Evolutionary conservation across 1,140 invertebrate genomes (phyloP), one percentile per base, ranked within the genome.

Genomic region (Leucophenga varia): DNA sequence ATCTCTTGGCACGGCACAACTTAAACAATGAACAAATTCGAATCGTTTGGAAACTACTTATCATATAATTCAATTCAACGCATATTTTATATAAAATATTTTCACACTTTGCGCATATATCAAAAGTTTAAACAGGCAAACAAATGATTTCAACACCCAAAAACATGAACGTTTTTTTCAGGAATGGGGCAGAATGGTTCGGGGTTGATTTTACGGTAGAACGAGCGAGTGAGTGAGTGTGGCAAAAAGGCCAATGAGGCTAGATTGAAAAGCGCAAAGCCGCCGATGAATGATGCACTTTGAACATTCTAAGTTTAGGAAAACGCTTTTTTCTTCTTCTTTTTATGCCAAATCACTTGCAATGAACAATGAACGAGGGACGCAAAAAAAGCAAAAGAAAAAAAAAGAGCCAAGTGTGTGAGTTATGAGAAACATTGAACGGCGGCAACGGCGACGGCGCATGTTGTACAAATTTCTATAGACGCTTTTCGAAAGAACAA

Each of bases 31-130:
- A n/a, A n/a, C n/a, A n/a, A n/a, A n/a, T n/a, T n/a, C n/a, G n/a
- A n/a, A n/a, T n/a, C n/a, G n/a, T n/a, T n/a, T n/a, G n/a, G n/a
- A n/a, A n/a, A n/a, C n/a, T n/a, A n/a, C n/a, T n/a, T n/a, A n/a
- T n/a, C n/a, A n/a, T n/a, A n/a, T n/a, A n/a, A n/a, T n/a, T n/a
- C n/a, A n/a, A n/a, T 12, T 28, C 25, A 28, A 56, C 44, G 46
- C 60, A 57, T 50, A 59, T 65, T 67, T 63, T 59, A 67, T 59
- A 67, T 67, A 59, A 67, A 67, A 67, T 67, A 67, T 67, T 68
- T 67, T 67, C 63, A 68, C 63, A 67, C 63, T 67, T 67, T 64
- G 64, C 59, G 63, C 63, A 67, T 68, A 67, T 68, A 67, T 67
- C 63, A 67, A 64, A 43, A 31, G 32, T 40, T 25, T 49, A 55